Evolutionary conservation across 2,888 invertebrate genomes (phyloP).

Genomic region (Pollenia labialis): DNA sequence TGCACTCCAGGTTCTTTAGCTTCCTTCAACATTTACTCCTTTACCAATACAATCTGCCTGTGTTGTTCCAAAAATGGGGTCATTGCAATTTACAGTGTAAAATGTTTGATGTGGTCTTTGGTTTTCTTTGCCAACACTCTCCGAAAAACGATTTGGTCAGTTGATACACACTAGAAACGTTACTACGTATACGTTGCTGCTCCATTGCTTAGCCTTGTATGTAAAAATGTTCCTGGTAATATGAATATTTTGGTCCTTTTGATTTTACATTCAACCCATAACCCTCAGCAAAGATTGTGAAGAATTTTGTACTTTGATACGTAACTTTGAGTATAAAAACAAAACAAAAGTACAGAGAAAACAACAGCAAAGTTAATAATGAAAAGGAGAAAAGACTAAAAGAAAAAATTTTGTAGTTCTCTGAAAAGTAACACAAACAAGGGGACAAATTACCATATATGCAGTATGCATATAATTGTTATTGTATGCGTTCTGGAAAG

Average conservation of each 20-base stretch:
- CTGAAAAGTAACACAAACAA: neutral
- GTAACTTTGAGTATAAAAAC: conserved; percentile 34
- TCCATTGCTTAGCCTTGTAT: neutral
- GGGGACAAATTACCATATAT: conserved; percentile 11
- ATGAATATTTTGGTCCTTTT: conserved; percentile 19
- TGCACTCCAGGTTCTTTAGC: no score
- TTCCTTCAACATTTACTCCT: neutral
- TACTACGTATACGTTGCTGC: neutral
- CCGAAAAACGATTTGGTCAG: conserved; percentile 48
- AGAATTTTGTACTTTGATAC: conserved; percentile 44
- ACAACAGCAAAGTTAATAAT: neutral
- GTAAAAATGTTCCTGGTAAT: neutral
- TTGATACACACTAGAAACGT: neutral
- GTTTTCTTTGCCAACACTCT: conserved; percentile 40
- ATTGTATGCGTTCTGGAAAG: conserved; percentile 10
- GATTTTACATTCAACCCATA: neutral
- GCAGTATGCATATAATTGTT: conserved; percentile 14
- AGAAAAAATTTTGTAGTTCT: conserved; percentile 14
- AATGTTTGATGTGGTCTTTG: conserved; percentile 51
- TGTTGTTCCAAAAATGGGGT: neutral
- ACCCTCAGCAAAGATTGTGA: conserved; percentile 10
- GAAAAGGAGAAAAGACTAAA: neutral
- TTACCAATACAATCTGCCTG: neutral
- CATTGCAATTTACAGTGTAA: conserved; percentile 41
- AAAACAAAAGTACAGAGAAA: conserved; percentile 10